These are phyloP conservation scores for Notodonta ziczac DNA, from an alignment of 2,888 invertebrate species.

Conservation along the genomic window DNA sequence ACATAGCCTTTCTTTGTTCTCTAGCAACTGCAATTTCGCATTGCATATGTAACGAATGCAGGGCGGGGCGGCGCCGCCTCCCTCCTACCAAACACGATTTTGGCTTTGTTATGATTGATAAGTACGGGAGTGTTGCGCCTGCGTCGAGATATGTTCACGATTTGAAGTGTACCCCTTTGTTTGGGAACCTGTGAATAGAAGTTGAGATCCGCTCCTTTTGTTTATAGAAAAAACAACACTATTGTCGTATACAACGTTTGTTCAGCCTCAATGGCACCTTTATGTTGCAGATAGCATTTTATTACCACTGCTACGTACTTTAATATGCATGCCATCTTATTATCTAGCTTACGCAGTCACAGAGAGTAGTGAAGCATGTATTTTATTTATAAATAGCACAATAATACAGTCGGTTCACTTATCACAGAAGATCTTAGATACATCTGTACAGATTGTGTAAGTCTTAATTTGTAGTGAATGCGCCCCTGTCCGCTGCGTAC, in stretches of 20 bases:
- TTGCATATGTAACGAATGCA: constrained; percentile 28
- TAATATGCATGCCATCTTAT: no score
- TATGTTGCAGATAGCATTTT: no score
- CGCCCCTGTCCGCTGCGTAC: constrained; percentile 33
- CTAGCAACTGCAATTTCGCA: constrained; percentile 15
- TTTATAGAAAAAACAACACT: constrained; percentile 5
- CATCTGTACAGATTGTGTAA: constrained; percentile 4
- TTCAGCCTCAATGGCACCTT: not conserved
- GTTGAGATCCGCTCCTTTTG: not conserved
- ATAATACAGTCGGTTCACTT: constrained; percentile 4
- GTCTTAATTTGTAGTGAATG: constrained; percentile 31
- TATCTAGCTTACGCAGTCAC: not conserved
- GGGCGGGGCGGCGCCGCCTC: constrained; percentile 37
- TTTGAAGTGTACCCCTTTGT: constrained; percentile 21
- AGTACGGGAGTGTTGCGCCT: constrained; percentile 29
- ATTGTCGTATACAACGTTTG: constrained; percentile 10
- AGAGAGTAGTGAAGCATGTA: not conserved
- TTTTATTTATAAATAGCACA: constrained; percentile 11
- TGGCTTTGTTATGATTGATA: constrained; percentile 43
- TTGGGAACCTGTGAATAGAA: not conserved
- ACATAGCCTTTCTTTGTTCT: constrained; percentile 31
- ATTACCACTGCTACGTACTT: no score
- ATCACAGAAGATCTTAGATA: not conserved
- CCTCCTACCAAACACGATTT: constrained; percentile 41
- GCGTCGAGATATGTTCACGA: constrained; percentile 45